Evolutionary conservation across 2,113 vertebrate species (phyloP).

Genomic region (Tupaia chinensis): DNA sequence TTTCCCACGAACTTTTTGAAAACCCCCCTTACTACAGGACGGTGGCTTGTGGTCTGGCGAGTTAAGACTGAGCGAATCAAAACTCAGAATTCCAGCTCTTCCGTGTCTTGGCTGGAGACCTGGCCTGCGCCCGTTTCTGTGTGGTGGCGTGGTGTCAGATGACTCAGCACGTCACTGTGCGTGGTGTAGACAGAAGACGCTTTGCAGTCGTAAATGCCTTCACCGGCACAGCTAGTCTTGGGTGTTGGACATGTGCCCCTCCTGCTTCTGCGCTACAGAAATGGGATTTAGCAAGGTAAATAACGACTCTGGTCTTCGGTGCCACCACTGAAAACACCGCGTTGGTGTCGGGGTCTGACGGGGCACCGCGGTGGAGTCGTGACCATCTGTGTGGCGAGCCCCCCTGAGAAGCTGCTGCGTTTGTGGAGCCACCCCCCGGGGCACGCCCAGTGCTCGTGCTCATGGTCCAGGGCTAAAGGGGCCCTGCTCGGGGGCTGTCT

Average conservation of each 20-base stretch:
- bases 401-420: too few relatives aligned
- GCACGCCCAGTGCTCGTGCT: too few relatives aligned
- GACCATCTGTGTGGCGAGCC: too few relatives aligned
- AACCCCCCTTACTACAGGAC: too few relatives aligned
- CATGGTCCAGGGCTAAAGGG: too few relatives aligned
- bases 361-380: too few relatives aligned
- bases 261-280: neutral
- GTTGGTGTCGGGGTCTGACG: too few relatives aligned
- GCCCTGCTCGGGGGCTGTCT: too few relatives aligned
- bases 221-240: neutral
- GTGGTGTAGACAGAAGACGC: neutral
- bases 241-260: neutral
- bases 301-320: neutral
- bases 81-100: neutral
- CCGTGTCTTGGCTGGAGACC: neutral
- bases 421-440: too few relatives aligned
- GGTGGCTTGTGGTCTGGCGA: neutral
- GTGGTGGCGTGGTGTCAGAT: neutral
- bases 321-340: neutral
- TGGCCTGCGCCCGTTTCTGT: too few relatives aligned
- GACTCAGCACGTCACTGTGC: fast-evolving
- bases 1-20: too few relatives aligned
- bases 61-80: too few relatives aligned
- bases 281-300: neutral
- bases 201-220: fast-evolving